Evolutionary conservation across 2,113 vertebrate species (phyloP), one percentile per base, ranked within the genome.

Genomic region (Thunnus maccoyii): DNA sequence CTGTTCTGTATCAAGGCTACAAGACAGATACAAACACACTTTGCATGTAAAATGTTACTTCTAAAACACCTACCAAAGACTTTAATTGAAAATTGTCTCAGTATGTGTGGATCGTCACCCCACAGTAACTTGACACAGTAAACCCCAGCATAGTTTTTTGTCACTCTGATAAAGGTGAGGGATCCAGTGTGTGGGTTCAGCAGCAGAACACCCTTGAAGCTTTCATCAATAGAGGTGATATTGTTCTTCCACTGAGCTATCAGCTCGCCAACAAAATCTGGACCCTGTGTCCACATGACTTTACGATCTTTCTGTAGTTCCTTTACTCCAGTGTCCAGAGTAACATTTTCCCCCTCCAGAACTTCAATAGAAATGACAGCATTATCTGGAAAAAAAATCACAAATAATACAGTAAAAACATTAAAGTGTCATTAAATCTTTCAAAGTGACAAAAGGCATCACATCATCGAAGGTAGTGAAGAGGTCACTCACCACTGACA

Each of bases 311-410:
- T 8, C 54, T 58, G 9, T 12, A 46, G n/a, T 13, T 3, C 5
- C 5, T 30, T 0, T 27, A 71, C 4, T 27, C 0, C 32, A 44
- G 41, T 17, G 1, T 44, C 16, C 54, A 71, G 68, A 46, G 68
- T 71, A 4, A 14, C 15, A 25, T 56, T 47, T 20, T 6, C 2
- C 20, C 41, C 54, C 15, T 27, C 36, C 54, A n/a, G 36, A 47
- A 44, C 4, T 13, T 18, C 4, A 8, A 13, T 4, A 47, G 0
- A 0, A 27, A 8, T 13, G 6, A 5, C 1, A 3, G 9, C 1
- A 9, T 27, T 30, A 2, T 47, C 68, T 71, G 51, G 3, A 54
- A 44, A 54, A 44, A 12, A 54, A 20, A 63, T 12, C 32, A 6
- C 36, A 36, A 6, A 36, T 36, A 36, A 36, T 36, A 36, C 36